Base-by-base conservation (phyloP, 2,888 invertebrate genomes). In the Drosophila macrospina region DNA sequence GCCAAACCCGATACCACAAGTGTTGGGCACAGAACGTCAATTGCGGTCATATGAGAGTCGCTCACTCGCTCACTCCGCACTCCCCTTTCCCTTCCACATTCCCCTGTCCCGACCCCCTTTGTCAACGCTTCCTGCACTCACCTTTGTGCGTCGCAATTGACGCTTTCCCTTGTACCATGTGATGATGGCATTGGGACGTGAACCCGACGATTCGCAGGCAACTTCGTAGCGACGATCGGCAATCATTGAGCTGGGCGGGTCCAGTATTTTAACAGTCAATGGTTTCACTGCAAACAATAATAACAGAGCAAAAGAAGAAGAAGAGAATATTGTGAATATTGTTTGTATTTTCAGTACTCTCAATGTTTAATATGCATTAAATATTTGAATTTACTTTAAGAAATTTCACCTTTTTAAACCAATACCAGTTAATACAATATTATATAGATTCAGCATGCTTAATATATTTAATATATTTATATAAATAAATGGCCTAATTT, bases 101-200 rank as follows among this genome's bases (percentile, higher is more conserved):
- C n/a, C 5, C n/a, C 5, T n/a, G 32, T 1, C 0, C 28, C 0
- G n/a, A n/a, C 4, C 11, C 5, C 10, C 4, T 2, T 5, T 0
- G 5, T 3, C 15, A 20, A 20, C 10, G 0, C 8, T 16, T 20
- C 1, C 7, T 1, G 4, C 32, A 90, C 92, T 92, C 89, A 97
- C 97, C 94, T 95, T 96, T 64, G 96, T 95, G 91, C 96, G 94
- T 88, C 95, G 95, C 75, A 97, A 94, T 90, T 96, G 96, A 66
- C 96, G 93, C 91, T 96, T 96, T 71, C 97, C 97, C 92, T 97
- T 97, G 93, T 96, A 96, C 97, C 97, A 97, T 13, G 97, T 95
- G 92, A 97, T 95, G 90, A 96, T 94, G 28, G 97, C 97, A 20
- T 97, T 95, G 62, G 97, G 97, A 71, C 97, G 93, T 51, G 97